Conservation (phyloP, 2,113 vertebrate genomes). For the Strix uralensis region DNA sequence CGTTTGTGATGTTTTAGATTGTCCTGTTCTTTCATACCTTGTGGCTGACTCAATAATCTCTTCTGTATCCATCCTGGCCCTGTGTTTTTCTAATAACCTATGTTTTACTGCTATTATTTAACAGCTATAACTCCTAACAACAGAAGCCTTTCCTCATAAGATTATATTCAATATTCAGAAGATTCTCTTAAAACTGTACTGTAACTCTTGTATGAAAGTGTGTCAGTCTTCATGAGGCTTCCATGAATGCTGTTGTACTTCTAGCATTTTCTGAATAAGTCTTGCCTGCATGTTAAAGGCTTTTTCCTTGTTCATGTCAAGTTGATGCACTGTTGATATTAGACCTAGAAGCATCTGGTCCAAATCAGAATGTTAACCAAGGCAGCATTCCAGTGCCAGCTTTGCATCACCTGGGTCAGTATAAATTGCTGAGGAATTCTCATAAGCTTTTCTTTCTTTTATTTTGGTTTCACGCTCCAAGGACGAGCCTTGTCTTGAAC, state of each 20-base stretch:
- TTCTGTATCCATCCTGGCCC: neutral
- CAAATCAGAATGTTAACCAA: neutral
- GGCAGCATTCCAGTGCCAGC: neutral
- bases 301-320: neutral
- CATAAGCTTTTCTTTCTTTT: neutral
- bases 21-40: neutral
- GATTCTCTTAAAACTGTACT: neutral
- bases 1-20: neutral
- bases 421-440: neutral
- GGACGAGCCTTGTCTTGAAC: neutral
- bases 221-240: neutral
- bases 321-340: neutral
- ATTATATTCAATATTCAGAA: neutral
- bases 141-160: neutral
- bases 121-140: neutral
- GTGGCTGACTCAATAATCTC: neutral
- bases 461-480: neutral
- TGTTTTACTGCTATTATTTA: neutral
- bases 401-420: neutral
- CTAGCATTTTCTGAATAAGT: neutral
- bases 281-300: neutral
- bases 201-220: neutral
- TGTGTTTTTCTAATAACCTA: neutral
- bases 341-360: neutral
- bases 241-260: neutral